Evolutionary conservation across 2,113 vertebrate species (phyloP).

Genomic region (Pseudorhombus dupliciocellatus): DNA sequence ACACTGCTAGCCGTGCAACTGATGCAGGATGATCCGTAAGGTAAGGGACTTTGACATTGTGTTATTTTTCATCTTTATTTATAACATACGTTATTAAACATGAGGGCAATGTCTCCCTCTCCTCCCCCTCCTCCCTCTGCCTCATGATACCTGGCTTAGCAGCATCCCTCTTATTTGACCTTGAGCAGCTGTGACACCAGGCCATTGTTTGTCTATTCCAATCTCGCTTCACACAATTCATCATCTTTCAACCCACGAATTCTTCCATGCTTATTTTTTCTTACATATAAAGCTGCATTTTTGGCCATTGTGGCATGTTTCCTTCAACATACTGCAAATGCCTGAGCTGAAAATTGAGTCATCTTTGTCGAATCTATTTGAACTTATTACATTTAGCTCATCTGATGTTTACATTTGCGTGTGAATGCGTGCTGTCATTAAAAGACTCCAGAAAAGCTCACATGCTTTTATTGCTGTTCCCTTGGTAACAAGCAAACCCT

Average conservation of each 20-base stretch:
- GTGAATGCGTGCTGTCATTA: slow-evolving; percentile 23
- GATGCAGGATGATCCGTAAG: neutral
- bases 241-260: neutral
- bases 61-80: neutral
- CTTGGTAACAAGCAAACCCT: slow-evolving; percentile 83
- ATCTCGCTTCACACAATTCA: neutral
- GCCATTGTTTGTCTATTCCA: neutral
- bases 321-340: neutral
- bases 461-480: slow-evolving; percentile 77
- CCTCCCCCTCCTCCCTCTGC: slow-evolving; percentile 4
- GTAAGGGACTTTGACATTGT: neutral
- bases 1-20: neutral
- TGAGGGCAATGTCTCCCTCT: neutral
- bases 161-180: slow-evolving; percentile 60
- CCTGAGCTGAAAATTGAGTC: neutral
- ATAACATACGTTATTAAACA: neutral
- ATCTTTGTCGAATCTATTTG: too few species aligned
- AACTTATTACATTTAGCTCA: neutral
- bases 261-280: neutral
- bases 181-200: slow-evolving; percentile 44
- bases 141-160: slow-evolving; percentile 21
- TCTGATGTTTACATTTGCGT: slow-evolving; percentile 19
- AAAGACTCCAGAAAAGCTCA: slow-evolving; percentile 49
- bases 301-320: neutral
- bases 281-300: neutral